Conservation (phyloP, 2,888 invertebrate species). For the Nycteola revayana region DNA sequence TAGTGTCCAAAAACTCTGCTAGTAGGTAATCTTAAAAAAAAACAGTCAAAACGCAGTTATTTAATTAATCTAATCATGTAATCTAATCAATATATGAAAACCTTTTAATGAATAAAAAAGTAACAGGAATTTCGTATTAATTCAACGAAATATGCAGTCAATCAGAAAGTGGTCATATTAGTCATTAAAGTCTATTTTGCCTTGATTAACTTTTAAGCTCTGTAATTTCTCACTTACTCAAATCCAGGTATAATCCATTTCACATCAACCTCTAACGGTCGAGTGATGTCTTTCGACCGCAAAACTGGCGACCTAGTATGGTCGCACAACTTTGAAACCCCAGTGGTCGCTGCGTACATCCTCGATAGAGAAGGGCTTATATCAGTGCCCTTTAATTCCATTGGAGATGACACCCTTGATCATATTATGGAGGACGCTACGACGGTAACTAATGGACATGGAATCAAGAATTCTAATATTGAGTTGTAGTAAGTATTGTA, state of each 20-base stretch:
- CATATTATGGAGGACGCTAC: constrained; percentile 84
- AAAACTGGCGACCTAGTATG: constrained; percentile 91
- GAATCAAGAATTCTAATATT: constrained; percentile 82
- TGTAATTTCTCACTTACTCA: no score
- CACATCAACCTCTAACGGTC: constrained; percentile 94
- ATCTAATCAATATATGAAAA: no score
- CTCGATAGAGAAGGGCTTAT: constrained; percentile 89
- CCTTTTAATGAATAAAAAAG: no score
- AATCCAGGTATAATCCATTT: constrained; percentile 92
- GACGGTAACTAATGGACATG: constrained; percentile 78
- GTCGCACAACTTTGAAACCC: constrained; percentile 93
- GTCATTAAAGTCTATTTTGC: no score
- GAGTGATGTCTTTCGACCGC: constrained; percentile 92
- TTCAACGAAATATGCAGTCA: no score
- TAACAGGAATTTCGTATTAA: no score
- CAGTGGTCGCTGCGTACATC: constrained; percentile 94
- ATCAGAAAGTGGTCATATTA: no score
- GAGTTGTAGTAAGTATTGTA: constrained; percentile 84
- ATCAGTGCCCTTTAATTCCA: constrained; percentile 93
- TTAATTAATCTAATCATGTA: no score
- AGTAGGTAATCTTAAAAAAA: no score
- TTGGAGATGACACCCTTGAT: constrained; percentile 92
- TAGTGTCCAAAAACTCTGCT: no score
- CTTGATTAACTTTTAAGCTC: no score
- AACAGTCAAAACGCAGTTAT: no score